Evolutionary conservation across 2,888 invertebrate species (phyloP).

Genomic region (Caenorhabditis afra): DNA sequence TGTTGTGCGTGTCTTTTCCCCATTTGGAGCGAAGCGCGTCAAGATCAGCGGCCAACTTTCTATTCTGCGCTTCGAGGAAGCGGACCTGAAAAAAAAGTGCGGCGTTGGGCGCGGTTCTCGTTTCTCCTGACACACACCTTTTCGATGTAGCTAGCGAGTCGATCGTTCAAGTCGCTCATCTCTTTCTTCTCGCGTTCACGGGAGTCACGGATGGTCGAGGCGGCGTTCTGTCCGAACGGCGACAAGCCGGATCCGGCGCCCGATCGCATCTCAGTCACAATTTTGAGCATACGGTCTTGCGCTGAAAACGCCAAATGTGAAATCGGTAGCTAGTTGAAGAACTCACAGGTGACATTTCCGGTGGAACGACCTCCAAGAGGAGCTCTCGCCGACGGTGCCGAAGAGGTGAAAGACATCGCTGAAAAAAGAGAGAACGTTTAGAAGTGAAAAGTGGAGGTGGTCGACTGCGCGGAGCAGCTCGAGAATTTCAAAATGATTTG

Average conservation of each 20-base stretch:
- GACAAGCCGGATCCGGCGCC: slow-evolving; percentile 64
- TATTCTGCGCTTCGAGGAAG: slow-evolving; percentile 81
- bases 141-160: slow-evolving; percentile 83
- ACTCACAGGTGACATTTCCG: slow-evolving; percentile 55
- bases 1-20: slow-evolving; percentile 80
- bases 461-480: slow-evolving; percentile 29
- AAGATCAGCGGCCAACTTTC: slow-evolving; percentile 80
- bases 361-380: slow-evolving; percentile 70
- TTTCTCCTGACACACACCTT: slow-evolving; percentile 74
- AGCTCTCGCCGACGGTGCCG: slow-evolving; percentile 68
- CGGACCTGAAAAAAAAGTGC: slow-evolving; percentile 74
- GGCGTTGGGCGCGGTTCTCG: slow-evolving; percentile 28
- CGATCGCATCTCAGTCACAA: slow-evolving; percentile 78
- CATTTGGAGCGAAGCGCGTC: slow-evolving; percentile 78
- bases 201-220: slow-evolving; percentile 81
- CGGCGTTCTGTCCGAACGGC: slow-evolving; percentile 79
- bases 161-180: slow-evolving; percentile 83
- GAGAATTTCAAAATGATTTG: slow-evolving; percentile 51
- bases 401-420: slow-evolving; percentile 69
- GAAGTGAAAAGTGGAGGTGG: slow-evolving; percentile 19
- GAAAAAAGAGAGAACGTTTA: slow-evolving; percentile 32
- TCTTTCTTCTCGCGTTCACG: slow-evolving; percentile 83
- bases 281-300: slow-evolving; percentile 77
- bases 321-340: too few relatives aligned
- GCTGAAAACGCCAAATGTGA: slow-evolving; percentile 29